These are phyloP conservation scores for Orchesellides sinensis DNA, from an alignment of 2,888 invertebrate genomes.

Conservation along the genomic window DNA sequence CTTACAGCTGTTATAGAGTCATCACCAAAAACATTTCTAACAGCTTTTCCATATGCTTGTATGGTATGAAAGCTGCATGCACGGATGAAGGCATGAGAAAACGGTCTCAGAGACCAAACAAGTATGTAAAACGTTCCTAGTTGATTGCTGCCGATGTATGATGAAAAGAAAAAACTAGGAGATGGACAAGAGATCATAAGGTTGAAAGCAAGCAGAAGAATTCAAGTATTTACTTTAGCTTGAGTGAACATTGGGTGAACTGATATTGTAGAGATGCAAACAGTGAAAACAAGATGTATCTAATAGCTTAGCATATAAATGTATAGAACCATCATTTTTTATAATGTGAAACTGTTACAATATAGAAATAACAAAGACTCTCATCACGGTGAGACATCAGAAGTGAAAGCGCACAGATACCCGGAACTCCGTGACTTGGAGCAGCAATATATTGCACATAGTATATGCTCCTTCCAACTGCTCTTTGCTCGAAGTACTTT, in stretches of 20 bases:
- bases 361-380: slow-evolving; percentile 1
- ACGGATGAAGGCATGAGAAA: no score
- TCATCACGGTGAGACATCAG: neutral
- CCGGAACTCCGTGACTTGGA: neutral
- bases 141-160: slow-evolving; percentile 40
- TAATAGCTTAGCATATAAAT: no score
- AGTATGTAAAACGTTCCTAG: neutral
- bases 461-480: neutral
- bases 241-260: slow-evolving; percentile 15
- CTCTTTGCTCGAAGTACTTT: neutral
- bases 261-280: neutral
- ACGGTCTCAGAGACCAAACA: no score
- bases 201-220: slow-evolving; percentile 10
- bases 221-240: slow-evolving; percentile 37
- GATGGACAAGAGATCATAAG: slow-evolving; percentile 14
- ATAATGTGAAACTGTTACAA: no score
- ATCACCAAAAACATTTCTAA: no score
- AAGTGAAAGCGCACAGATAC: neutral
- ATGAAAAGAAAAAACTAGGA: slow-evolving; percentile 22
- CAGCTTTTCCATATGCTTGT: no score
- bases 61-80: no score
- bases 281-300: neutral
- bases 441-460: neutral
- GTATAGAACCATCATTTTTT: neutral
- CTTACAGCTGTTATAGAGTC: no score